Evolutionary conservation across 2,797 vertebrate species (phyloP), one percentile per base, ranked within the genome.

Genomic region (Antrozous pallidus): DNA sequence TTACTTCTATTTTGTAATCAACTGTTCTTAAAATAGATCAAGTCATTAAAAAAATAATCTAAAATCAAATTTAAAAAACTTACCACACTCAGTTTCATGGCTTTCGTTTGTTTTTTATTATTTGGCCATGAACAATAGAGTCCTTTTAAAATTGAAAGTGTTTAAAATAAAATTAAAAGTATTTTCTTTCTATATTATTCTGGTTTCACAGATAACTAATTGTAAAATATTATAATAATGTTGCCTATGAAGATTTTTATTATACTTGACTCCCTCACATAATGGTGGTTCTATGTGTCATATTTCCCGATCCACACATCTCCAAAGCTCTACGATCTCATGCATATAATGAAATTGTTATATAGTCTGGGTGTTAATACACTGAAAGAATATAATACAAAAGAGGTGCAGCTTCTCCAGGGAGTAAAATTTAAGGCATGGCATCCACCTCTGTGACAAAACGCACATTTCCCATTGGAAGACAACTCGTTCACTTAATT

Each of bases 361-460:
- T 12, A 56, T 71, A 74, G 47, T 69, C 42, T 40, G 31, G 80
- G 33, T 77, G 42, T 86, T 45, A 86, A 33, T 88, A 38, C 18
- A 65, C 70, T 75, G 58, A 63, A 78, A 94, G 17, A 84, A 67
- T 73, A 73, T 42, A 82, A 47, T 58, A 51, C 5, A 90, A 82
- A 88, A 90, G 20, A 92, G 33, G 16, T 10, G 56, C 22, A 69
- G 5, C 42, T 93, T 96, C 88, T 85, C 89, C 86, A 71, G 45
- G 58, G 87, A 91, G 20, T 80, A 71, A 84, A 74, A 71, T 87
- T 86, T 88, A 88, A 87, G 61, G 56, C 38, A 78, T 49, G 7
- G 75, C 84, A 94, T 93, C 69, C 38, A 74, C 73, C 74, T 92
- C 49, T 84, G 20, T 92, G 90, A 95, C 89, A 85, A 94, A 96